phyloP scores from a whole-genome alignment of 2,888 invertebrate species.

The Napeogenes inachia region DNA sequence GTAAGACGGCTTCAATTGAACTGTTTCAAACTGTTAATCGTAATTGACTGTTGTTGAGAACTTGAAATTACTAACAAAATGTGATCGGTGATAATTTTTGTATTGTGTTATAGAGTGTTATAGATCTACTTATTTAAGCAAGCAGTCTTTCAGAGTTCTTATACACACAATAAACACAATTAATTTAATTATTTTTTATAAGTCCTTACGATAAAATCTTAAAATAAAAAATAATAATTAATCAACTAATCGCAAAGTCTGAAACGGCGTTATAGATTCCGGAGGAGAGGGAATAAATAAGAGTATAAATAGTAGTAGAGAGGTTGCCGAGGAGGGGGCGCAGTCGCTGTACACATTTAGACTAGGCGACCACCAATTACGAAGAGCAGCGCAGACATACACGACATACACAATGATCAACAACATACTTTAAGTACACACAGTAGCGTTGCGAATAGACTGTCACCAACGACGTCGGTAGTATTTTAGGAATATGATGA shows the following conservation, averaged over 20 bases:
- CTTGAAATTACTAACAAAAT: too few species aligned
- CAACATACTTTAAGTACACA: constrained; percentile 7
- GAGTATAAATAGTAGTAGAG: constrained; percentile 42
- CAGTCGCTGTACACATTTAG: constrained; percentile 52
- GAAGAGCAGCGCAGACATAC: constrained; percentile 14
- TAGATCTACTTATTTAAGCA: too few species aligned
- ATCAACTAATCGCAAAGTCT: constrained; percentile 32
- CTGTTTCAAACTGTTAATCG: too few species aligned
- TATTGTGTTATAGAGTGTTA: too few species aligned
- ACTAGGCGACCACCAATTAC: constrained; percentile 30
- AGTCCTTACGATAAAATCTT: too few species aligned
- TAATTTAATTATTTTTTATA: too few species aligned
- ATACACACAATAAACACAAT: too few species aligned
- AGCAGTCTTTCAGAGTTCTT: too few species aligned
- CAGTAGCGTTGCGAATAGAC: constrained; percentile 27
- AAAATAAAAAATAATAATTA: too few species aligned
- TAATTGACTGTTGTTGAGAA: too few species aligned
- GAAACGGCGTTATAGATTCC: constrained; percentile 34
- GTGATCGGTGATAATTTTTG: too few species aligned
- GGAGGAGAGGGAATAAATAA: constrained; percentile 50
- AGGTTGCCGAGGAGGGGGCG: constrained; percentile 37
- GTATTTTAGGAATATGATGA: constrained; percentile 18
- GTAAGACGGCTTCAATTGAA: too few species aligned
- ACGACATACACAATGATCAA: not conserved
- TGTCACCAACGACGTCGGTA: constrained; percentile 7